phyloP scores from a whole-genome alignment of 2,888 invertebrate species.

The Acronicta alni region DNA sequence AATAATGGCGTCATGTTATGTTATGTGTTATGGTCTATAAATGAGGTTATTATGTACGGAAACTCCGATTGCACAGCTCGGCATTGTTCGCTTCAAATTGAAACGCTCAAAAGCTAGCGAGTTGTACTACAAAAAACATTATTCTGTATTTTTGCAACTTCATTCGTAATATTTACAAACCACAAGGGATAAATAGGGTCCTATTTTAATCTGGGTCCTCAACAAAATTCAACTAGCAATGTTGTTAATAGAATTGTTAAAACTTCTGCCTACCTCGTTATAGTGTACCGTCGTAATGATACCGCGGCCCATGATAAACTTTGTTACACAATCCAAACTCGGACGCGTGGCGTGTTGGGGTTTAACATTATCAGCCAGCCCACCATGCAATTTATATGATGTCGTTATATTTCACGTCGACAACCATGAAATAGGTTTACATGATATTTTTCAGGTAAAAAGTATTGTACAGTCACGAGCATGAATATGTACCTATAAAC shows the following conservation, averaged over 20 bases:
- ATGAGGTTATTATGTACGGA: too few relatives aligned
- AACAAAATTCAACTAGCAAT: conserved; percentile 12
- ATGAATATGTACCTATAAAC: too few relatives aligned
- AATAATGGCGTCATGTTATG: too few relatives aligned
- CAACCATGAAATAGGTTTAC: conserved; percentile 31
- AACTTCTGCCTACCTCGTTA: conserved; percentile 18
- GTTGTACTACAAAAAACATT: too few relatives aligned
- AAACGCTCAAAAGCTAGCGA: too few relatives aligned
- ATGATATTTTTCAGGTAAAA: conserved; percentile 13
- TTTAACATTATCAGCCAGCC: conserved; percentile 23
- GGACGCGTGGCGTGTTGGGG: conserved; percentile 42
- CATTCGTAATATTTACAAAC: too few relatives aligned
- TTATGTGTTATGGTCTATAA: too few relatives aligned
- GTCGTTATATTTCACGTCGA: conserved; percentile 44
- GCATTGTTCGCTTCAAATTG: too few relatives aligned
- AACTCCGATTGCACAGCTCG: too few relatives aligned
- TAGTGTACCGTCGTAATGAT: conserved; percentile 3
- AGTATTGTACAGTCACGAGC: too few relatives aligned
- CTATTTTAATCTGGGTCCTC: not conserved
- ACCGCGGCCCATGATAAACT: conserved; percentile 13
- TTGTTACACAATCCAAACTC: conserved; percentile 23
- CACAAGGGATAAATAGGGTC: not conserved
- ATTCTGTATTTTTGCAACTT: too few relatives aligned
- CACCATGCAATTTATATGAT: conserved; percentile 41
- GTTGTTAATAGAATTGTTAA: conserved; percentile 12